Percentiles rank a stretch among this genome's conserved stretches.
Conservation (phyloP, 2,888 invertebrate genomes). For the Idaea aversata region DNA sequence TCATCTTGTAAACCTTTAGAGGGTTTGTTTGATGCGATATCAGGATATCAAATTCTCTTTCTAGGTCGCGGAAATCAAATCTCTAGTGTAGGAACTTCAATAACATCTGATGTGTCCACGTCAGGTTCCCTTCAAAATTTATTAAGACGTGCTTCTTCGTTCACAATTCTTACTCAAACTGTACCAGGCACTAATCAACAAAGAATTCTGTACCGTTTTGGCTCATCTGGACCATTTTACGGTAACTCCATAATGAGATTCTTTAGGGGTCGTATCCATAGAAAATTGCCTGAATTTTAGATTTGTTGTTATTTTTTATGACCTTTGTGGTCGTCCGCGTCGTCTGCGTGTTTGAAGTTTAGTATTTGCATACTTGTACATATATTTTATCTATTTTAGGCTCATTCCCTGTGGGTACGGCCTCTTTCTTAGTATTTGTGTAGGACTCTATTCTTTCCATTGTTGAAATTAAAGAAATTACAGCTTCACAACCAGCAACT, state of each 20-base stretch:
- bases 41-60: not conserved
- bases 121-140: not conserved
- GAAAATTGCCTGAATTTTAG: not conserved
- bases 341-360: not conserved
- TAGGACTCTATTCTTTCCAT: not conserved
- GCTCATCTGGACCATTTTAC: not conserved
- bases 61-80: slow-evolving; percentile 1
- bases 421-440: too few relatives aligned
- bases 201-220: not conserved
- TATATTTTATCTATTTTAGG: too few relatives aligned
- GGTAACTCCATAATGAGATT: not conserved
- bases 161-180: not conserved
- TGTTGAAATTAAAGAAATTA: not conserved
- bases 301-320: not conserved
- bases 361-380: too few relatives aligned
- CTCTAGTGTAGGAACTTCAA: not conserved
- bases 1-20: not conserved
- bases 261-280: not conserved
- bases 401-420: too few relatives aligned
- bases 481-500: not conserved
- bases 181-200: not conserved
- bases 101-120: not conserved
- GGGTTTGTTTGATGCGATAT: not conserved
- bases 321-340: too few relatives aligned
- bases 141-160: not conserved